These are phyloP conservation scores for Ochropacha duplaris DNA, from an alignment of 2,888 invertebrate genomes.

Conservation along the genomic window DNA sequence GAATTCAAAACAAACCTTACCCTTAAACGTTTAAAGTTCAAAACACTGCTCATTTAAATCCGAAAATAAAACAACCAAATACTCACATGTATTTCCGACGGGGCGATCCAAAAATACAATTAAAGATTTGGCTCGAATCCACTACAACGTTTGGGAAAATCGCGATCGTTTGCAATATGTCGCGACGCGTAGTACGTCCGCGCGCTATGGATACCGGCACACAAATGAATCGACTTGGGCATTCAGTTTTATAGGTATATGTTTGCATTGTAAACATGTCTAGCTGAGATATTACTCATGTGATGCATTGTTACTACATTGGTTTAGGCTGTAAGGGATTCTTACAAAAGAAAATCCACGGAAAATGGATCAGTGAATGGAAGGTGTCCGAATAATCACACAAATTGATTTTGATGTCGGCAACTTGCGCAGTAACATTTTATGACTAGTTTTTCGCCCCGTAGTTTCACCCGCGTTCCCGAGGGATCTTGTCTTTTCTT, in stretches of 20 bases:
- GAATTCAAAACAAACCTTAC: neutral
- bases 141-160: neutral
- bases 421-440: too few relatives aligned
- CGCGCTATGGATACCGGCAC: neutral
- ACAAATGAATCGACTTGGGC: neutral
- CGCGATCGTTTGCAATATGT: neutral
- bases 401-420: too few relatives aligned
- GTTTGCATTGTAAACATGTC: conserved; percentile 6
- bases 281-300: conserved; percentile 13
- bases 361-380: too few relatives aligned
- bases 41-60: neutral
- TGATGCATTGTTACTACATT: neutral
- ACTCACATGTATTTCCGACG: conserved; percentile 3
- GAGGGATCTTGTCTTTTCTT: too few relatives aligned
- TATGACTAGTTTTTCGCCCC: too few relatives aligned
- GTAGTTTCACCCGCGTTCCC: too few relatives aligned
- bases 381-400: too few relatives aligned
- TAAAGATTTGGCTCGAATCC: conserved; percentile 6
- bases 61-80: neutral
- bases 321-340: neutral
- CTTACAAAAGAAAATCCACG: too few relatives aligned
- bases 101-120: conserved; percentile 8
- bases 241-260: neutral
- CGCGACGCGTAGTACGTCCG: neutral
- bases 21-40: neutral